Conservation (phyloP, 1,140 invertebrate species). For the Ceratoteleas bidentatus region DNA sequence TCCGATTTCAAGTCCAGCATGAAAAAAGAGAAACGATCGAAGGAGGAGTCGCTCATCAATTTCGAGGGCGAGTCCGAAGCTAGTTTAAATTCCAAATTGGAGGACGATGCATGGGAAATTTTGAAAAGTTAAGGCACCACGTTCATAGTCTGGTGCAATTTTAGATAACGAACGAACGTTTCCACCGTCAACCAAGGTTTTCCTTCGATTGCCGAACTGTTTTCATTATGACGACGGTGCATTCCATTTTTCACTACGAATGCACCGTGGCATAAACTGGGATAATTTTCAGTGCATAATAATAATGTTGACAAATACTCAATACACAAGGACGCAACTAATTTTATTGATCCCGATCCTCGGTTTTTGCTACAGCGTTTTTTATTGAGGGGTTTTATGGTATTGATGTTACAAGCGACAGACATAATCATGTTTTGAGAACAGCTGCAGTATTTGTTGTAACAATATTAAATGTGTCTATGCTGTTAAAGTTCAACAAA, state of each 20-base stretch:
- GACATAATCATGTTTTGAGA: too few relatives aligned
- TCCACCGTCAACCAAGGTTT: background rate
- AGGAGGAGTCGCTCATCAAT: conserved; percentile 80
- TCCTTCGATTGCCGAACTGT: conserved; percentile 6
- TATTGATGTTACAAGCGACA: too few relatives aligned
- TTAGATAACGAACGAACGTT: conserved; percentile 17
- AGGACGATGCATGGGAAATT: conserved; percentile 83
- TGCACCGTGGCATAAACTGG: background rate
- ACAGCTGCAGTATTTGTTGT: too few relatives aligned
- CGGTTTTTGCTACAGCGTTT: too few relatives aligned
- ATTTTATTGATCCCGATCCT: too few relatives aligned
- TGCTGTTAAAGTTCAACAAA: too few relatives aligned
- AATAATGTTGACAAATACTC: conserved; percentile 17
- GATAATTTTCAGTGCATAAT: background rate
- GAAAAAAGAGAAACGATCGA: conserved; percentile 72
- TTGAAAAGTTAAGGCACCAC: conserved; percentile 79
- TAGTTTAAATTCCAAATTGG: conserved; percentile 76
- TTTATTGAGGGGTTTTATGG: too few relatives aligned
- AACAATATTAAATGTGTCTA: too few relatives aligned
- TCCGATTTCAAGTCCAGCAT: conserved; percentile 57
- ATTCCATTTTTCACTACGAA: conserved; percentile 5
- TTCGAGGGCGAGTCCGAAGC: conserved; percentile 80
- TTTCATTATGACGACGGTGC: conserved; percentile 8
- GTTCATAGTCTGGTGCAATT: conserved; percentile 16
- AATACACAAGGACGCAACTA: background rate